Conservation (phyloP, 2,797 vertebrate species). For the Bucorvus abyssinicus region DNA sequence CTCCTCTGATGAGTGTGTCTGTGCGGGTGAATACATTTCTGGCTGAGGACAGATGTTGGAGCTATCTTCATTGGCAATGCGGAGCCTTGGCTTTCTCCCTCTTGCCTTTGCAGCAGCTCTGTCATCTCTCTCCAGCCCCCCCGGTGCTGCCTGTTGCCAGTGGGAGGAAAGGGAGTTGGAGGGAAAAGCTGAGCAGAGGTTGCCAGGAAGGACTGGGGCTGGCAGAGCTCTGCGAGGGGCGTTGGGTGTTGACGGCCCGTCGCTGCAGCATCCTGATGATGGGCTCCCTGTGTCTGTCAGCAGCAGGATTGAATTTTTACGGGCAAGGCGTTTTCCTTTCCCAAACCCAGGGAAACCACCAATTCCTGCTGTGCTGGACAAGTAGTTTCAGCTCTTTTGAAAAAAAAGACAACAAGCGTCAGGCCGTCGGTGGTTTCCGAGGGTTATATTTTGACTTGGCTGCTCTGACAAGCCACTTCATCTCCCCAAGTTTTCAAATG, state of each 20-base stretch:
- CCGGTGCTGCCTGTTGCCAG: not conserved
- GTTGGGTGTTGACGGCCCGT: not conserved
- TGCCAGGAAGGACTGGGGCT: not conserved
- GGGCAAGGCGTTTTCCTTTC: not conserved
- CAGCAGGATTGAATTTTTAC: not conserved
- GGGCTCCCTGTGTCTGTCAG: not conserved
- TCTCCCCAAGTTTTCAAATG: not conserved
- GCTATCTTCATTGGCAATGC: not conserved
- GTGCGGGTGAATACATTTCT: constrained; percentile 59
- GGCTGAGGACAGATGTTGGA: constrained; percentile 61
- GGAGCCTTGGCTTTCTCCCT: not conserved
- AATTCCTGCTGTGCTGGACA: not conserved
- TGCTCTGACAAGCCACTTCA: not conserved
- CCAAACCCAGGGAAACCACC: not conserved
- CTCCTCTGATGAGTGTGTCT: constrained; percentile 64
- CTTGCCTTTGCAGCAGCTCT: not conserved
- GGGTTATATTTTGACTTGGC: not conserved
- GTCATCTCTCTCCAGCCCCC: not conserved
- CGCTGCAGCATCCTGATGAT: not conserved
- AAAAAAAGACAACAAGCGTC: not conserved
- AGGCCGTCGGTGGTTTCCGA: not conserved
- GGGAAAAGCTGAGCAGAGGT: not conserved
- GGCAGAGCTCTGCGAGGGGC: not conserved
- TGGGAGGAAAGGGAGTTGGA: not conserved
- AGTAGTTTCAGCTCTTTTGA: not conserved